phyloP scores from a whole-genome alignment of 2,113 vertebrate species.

The Megaceryle maxima region DNA sequence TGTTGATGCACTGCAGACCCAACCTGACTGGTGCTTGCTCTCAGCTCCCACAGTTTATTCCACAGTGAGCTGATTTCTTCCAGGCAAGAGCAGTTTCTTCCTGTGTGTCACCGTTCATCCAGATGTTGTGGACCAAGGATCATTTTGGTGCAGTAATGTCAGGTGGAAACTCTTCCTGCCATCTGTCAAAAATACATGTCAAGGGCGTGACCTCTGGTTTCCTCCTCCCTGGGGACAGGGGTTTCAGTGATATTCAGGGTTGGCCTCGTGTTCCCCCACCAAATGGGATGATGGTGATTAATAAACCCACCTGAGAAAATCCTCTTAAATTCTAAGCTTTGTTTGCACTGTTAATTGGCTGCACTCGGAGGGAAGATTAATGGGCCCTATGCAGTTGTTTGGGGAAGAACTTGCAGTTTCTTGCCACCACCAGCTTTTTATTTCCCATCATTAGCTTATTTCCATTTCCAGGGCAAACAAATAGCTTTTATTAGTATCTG shows the following conservation, averaged over 20 bases:
- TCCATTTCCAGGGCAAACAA: background rate
- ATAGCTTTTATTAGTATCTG: background rate
- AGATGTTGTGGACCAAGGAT: background rate
- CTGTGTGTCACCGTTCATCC: background rate
- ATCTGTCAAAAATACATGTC: background rate
- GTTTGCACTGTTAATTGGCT: background rate
- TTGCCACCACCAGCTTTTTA: background rate
- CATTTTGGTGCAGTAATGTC: background rate
- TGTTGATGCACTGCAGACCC: background rate
- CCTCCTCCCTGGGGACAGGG: background rate
- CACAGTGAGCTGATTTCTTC: background rate
- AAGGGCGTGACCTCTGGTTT: background rate
- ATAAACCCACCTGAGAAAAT: slow-evolving; percentile 36
- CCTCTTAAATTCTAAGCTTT: background rate
- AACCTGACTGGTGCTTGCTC: rapidly evolving
- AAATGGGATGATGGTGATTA: background rate
- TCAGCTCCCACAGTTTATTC: background rate
- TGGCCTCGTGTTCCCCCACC: background rate
- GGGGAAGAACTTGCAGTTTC: background rate
- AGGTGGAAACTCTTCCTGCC: background rate
- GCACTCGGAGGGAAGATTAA: background rate
- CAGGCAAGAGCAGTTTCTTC: background rate
- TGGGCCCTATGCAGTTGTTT: background rate
- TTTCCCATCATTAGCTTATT: background rate
- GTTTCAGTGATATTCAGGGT: background rate